Evolutionary conservation across 2,888 invertebrate genomes (phyloP).

Genomic region (Tupiocoris notatus): DNA sequence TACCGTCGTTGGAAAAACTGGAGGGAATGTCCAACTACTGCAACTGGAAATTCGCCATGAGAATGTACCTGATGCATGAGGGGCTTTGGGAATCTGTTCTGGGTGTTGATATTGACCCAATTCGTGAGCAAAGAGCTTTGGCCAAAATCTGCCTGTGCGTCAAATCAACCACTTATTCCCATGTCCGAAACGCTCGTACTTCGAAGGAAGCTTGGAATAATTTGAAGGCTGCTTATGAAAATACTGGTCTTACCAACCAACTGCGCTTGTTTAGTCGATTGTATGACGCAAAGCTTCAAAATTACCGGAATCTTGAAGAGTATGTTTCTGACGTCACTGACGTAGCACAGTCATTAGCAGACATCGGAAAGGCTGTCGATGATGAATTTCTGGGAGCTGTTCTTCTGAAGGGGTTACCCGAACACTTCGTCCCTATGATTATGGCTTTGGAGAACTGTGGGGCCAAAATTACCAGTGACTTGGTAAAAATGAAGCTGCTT

Average conservation of each 20-base stretch:
- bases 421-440: conserved; percentile 21
- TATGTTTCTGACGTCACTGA: conserved; percentile 12
- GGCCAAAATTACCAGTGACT: neutral
- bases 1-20: conserved; percentile 22
- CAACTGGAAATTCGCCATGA: conserved; percentile 33
- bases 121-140: conserved; percentile 11
- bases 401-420: conserved; percentile 8
- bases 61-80: conserved; percentile 6
- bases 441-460: conserved; percentile 25
- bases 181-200: conserved; percentile 4
- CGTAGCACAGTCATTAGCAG: conserved; percentile 11
- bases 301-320: neutral
- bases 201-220: conserved; percentile 13
- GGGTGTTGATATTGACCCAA: neutral
- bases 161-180: conserved; percentile 15
- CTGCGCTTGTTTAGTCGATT: conserved; percentile 11
- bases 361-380: conserved; percentile 9
- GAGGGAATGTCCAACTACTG: conserved; percentile 28
- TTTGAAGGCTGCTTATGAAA: conserved; percentile 14
- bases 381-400: conserved; percentile 22
- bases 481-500: conserved; percentile 8
- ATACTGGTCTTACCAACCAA: conserved; percentile 4
- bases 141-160: conserved; percentile 15
- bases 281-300: conserved; percentile 7
- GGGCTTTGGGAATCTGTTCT: conserved; percentile 13